Evolutionary conservation across 2,797 vertebrate genomes (phyloP).

Genomic region (Lacerta viridis): DNA sequence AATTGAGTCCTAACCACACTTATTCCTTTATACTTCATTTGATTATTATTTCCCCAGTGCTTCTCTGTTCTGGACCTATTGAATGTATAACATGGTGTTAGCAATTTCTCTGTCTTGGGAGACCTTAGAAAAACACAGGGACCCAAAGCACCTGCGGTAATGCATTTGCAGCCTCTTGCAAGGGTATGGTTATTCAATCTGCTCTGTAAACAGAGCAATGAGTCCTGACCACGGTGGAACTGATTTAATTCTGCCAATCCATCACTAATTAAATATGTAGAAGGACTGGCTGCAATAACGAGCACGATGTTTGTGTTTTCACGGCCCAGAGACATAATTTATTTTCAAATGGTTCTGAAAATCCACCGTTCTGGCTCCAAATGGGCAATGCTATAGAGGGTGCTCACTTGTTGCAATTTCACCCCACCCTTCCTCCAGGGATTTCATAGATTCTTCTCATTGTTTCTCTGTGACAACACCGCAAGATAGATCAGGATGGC

Average conservation of each 20-base stretch:
- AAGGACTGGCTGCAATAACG: neutral
- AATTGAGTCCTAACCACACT: neutral
- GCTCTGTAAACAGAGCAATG: slow-evolving; percentile 73
- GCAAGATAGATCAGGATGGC: neutral
- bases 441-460: neutral
- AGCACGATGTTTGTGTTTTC: too few relatives aligned
- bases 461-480: neutral
- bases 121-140: slow-evolving; percentile 70
- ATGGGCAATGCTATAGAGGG: neutral
- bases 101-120: slow-evolving; percentile 70
- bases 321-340: neutral
- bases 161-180: slow-evolving; percentile 71
- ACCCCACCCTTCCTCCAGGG: neutral
- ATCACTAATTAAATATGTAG: neutral
- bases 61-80: slow-evolving; percentile 67
- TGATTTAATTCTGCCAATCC: slow-evolving; percentile 72
- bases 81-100: slow-evolving; percentile 66
- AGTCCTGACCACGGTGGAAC: slow-evolving; percentile 67
- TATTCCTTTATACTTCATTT: slow-evolving; percentile 64
- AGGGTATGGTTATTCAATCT: slow-evolving; percentile 72
- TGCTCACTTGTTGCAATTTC: neutral
- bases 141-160: slow-evolving; percentile 65
- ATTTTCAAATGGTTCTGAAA: neutral
- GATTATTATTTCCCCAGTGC: slow-evolving; percentile 69
- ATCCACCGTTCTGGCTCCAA: neutral